Evolutionary conservation across 1,140 invertebrate genomes (phyloP), one percentile per base, ranked within the genome.

Genomic region (Harpegnathos saltator): DNA sequence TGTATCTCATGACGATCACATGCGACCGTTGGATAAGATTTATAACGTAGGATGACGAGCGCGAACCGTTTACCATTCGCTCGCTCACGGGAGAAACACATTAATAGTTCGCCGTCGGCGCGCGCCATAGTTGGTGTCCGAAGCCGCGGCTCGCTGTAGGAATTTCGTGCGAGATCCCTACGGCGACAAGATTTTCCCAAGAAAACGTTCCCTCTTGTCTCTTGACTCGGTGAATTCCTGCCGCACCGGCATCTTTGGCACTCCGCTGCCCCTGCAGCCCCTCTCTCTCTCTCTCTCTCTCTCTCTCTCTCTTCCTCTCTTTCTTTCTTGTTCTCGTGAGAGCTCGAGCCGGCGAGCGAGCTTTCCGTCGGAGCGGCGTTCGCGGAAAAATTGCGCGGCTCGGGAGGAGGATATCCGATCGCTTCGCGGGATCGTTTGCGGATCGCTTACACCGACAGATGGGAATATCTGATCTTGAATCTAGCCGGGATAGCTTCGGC

Each of bases 391-490:
- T 89, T 85, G 44, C 65, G 85, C 59, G 71, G 54, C 81, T 63
- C 65, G 63, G 73, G 61, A 73, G 88, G 80, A 84, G 89, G 87
- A 86, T 87, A 86, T 90, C 89, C 91, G 85, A 91, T 90, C 90
- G 90, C 75, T 90, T 92, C 89, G 89, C 88, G 89, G 90, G 91
- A 91, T 91, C 90, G 90, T 91, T 90, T 91, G 90, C 90, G 89
- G 89, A 86, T 84, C 90, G 90, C 89, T 92, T 92, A 91, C 89
- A 91, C 91, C 92, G 92, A 93, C 92, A 92, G 92, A 92, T 92
- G 92, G 90, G 90, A 93, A 92, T 93, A 93, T 93, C 92, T 92
- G 92, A 92, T 93, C 91, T 92, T 90, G 91, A 93, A 92, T 93
- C 91, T 92, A 92, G 91, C 88, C 90, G 85, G 90, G 89, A 93